Conservation (phyloP, 1,140 invertebrate genomes). For the Caenorhabditis latens region DNA sequence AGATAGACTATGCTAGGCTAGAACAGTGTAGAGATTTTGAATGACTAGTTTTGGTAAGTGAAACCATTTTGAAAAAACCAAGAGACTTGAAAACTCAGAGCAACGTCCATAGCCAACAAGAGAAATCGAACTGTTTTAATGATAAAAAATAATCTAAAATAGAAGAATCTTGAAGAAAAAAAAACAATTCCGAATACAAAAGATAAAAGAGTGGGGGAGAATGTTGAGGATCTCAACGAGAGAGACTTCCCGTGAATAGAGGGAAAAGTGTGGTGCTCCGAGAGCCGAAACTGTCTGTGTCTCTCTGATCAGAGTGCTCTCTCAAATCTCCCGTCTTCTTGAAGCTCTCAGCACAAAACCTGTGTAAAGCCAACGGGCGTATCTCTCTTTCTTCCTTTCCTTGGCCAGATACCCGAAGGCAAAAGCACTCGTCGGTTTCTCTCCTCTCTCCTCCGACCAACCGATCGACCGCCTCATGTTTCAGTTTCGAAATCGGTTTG, state of each 20-base stretch:
- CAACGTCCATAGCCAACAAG: no score
- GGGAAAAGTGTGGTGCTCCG: neutral
- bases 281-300: neutral
- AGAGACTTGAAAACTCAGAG: no score
- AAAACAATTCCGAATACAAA: conserved; percentile 37
- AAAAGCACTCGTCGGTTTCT: neutral
- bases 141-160: neutral
- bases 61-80: no score
- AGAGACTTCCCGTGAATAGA: conserved; percentile 28
- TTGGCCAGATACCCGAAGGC: neutral
- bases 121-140: no score
- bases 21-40: no score
- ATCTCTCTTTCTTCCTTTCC: neutral
- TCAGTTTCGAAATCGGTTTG: neutral
- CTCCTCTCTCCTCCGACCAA: neutral
- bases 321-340: conserved; percentile 20
- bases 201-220: conserved; percentile 37
- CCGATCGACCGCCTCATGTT: neutral
- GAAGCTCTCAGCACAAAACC: conserved; percentile 31
- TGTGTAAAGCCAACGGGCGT: conserved; percentile 53
- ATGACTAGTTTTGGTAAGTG: no score
- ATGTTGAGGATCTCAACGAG: neutral
- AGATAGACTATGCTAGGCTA: no score
- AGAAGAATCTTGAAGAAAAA: neutral
- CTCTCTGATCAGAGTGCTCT: conserved; percentile 4